Percentiles rank a stretch among this genome's conserved stretches.
Conservation (phyloP, 2,797 vertebrate species). For the Oophaga sylvatica region DNA sequence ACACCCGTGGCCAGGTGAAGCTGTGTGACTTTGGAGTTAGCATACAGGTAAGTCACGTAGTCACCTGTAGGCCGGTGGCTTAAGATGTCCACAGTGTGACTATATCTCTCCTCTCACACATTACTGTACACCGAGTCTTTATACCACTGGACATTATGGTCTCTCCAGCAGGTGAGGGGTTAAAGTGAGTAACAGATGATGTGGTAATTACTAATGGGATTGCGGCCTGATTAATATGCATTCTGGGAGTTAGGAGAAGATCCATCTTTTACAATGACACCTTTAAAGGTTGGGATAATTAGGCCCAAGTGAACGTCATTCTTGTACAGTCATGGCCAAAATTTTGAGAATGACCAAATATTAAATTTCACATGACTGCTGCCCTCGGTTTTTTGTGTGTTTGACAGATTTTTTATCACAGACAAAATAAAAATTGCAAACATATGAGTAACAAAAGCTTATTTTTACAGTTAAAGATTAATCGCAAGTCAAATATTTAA, state of each 20-base stretch:
- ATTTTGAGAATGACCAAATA: too few relatives aligned
- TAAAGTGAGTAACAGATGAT: constrained; percentile 90
- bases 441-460: too few relatives aligned
- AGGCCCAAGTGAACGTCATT: too few relatives aligned
- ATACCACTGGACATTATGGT: constrained; percentile 29
- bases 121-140: constrained; percentile 77
- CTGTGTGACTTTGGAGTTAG: constrained; percentile 98
- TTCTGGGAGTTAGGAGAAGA: constrained; percentile 72
- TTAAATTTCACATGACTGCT: too few relatives aligned
- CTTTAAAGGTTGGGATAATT: too few relatives aligned
- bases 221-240: constrained; percentile 94
- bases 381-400: too few relatives aligned
- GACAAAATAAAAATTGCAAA: too few relatives aligned
- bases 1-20: constrained; percentile 96
- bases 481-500: too few relatives aligned
- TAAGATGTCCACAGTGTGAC: not conserved
- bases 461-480: too few relatives aligned
- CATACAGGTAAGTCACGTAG: constrained; percentile 86
- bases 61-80: not conserved
- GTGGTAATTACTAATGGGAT: constrained; percentile 99
- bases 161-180: constrained; percentile 72
- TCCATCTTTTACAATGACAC: too few relatives aligned
- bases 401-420: too few relatives aligned
- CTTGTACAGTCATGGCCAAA: too few relatives aligned
- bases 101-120: constrained; percentile 69